Conservation (phyloP, 2,888 invertebrate species). For the Acleris holmiana region DNA sequence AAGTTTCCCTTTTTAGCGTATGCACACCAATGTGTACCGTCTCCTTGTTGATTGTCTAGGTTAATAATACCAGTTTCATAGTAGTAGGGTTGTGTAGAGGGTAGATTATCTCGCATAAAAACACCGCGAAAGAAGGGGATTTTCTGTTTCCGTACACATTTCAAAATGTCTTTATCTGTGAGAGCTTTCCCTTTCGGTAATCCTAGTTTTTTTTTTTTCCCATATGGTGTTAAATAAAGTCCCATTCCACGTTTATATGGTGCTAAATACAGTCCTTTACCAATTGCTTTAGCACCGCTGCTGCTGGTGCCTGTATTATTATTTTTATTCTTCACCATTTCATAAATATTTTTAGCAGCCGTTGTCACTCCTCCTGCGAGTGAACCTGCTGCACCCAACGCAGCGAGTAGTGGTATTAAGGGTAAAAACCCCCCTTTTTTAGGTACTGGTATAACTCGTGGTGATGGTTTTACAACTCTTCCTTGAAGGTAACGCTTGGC, state of each 20-base stretch:
- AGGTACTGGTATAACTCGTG: conserved; percentile 12
- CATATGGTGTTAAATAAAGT: conserved; percentile 4
- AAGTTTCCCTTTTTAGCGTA: conserved; percentile 14
- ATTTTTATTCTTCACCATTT: conserved; percentile 5
- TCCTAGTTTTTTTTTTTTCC: conserved; percentile 1
- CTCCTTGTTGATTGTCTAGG: conserved; percentile 2
- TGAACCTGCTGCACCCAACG: conserved; percentile 7
- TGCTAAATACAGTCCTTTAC: conserved; percentile 10
- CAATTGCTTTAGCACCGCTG: background rate
- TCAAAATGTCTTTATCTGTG: conserved; percentile 10
- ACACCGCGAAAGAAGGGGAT: conserved; percentile 19
- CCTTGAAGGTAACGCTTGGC: background rate
- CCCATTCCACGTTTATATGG: conserved; percentile 21
- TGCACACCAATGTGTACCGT: conserved; percentile 16
- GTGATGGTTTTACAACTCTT: conserved; percentile 4
- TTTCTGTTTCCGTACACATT: background rate
- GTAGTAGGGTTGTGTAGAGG: background rate
- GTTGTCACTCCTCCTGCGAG: conserved; percentile 14
- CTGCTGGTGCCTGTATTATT: background rate
- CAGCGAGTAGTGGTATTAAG: conserved; percentile 8
- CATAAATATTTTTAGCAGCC: conserved; percentile 20
- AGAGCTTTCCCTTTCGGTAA: conserved; percentile 4
- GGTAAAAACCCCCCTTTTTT: conserved; percentile 17
- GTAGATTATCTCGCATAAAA: conserved; percentile 20
- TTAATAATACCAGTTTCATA: conserved; percentile 22